These are phyloP conservation scores for Epinephelus cyanopodus DNA, from an alignment of 2,113 vertebrate genomes.

Conservation along the genomic window DNA sequence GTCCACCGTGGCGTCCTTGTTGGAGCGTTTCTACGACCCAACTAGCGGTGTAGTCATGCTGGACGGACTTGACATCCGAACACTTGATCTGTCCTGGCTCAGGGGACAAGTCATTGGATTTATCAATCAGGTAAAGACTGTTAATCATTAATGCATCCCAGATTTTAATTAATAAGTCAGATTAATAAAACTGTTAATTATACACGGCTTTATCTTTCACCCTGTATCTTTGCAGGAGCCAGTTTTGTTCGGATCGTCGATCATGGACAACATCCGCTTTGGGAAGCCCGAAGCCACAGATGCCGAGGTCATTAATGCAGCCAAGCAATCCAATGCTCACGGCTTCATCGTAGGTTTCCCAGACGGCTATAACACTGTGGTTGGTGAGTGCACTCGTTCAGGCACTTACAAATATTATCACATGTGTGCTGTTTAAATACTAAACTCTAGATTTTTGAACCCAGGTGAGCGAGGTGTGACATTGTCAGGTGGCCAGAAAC, in stretches of 20 bases:
- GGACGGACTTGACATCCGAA: conserved; percentile 89
- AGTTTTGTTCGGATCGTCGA: conserved; percentile 91
- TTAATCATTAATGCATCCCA: not conserved
- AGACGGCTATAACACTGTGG: conserved; percentile 89
- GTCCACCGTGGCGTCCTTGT: conserved; percentile 91
- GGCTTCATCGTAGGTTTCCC: conserved; percentile 92
- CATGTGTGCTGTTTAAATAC: not conserved
- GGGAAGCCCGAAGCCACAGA: conserved; percentile 90
- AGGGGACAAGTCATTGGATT: conserved; percentile 92
- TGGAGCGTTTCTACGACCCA: conserved; percentile 97
- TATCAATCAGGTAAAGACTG: conserved; percentile 90
- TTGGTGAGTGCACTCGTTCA: conserved; percentile 85
- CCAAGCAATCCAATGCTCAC: conserved; percentile 92
- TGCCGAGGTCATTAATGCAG: conserved; percentile 87
- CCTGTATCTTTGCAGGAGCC: conserved; percentile 87
- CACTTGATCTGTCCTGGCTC: conserved; percentile 93
- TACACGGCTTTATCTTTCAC: not conserved
- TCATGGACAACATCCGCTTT: conserved; percentile 97
- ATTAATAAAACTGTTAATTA: not conserved
- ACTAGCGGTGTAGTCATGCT: conserved; percentile 85
- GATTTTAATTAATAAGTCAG: not conserved
- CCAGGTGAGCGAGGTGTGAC: conserved; percentile 91
- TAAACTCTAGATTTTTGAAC: conserved; percentile 20
- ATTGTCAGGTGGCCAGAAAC: conserved; percentile 95
- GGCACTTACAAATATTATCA: not conserved